phyloP scores from a whole-genome alignment of 1,140 invertebrate genomes.

The Mylabris phalerata region DNA sequence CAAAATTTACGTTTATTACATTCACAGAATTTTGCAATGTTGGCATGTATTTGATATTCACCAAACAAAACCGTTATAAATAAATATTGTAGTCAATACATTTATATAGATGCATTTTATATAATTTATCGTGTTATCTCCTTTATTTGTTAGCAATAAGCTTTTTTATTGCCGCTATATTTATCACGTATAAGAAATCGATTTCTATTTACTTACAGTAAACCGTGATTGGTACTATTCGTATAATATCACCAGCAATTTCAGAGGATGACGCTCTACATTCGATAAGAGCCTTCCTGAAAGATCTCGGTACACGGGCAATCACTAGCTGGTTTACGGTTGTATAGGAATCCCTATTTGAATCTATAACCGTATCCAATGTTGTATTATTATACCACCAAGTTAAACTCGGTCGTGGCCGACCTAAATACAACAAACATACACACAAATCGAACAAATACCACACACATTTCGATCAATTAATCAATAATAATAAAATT shows the following conservation, averaged over 20 bases:
- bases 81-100: too few relatives aligned
- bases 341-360: conserved; percentile 48
- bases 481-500: not conserved
- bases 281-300: conserved; percentile 56
- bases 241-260: conserved; percentile 47
- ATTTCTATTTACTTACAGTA: conserved; percentile 51
- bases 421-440: conserved; percentile 44
- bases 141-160: too few relatives aligned
- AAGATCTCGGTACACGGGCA: conserved; percentile 51
- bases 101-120: too few relatives aligned
- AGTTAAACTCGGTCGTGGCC: conserved; percentile 64
- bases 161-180: too few relatives aligned
- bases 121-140: too few relatives aligned
- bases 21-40: conserved; percentile 14
- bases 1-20: conserved; percentile 26
- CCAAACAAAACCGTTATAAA: too few relatives aligned
- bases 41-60: too few relatives aligned
- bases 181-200: too few relatives aligned
- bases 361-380: conserved; percentile 59
- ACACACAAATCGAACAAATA: not conserved
- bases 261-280: conserved; percentile 64
- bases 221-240: conserved; percentile 57
- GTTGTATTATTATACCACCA: conserved; percentile 72
- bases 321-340: conserved; percentile 63
- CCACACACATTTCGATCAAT: too few relatives aligned